Evolutionary conservation across 1,140 invertebrate genomes (phyloP).

Genomic region (Pseudachorutes palmiensis): DNA sequence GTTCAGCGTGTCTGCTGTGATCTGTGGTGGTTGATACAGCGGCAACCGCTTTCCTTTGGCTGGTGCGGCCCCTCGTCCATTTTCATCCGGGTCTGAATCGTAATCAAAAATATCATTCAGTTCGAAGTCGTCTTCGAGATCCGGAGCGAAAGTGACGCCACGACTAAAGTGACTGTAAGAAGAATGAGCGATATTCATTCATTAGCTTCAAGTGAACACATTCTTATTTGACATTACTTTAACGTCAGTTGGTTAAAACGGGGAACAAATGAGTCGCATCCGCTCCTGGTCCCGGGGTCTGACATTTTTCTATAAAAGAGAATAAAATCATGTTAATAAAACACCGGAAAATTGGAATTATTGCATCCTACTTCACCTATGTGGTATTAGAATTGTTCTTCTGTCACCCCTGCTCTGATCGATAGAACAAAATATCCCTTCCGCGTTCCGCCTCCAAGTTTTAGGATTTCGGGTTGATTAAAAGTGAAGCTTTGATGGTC

Average conservation of each 20-base stretch:
- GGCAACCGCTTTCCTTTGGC: not conserved
- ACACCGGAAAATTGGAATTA: no score
- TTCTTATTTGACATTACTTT: not conserved
- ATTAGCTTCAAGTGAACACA: no score
- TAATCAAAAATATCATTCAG: not conserved
- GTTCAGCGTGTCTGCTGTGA: not conserved
- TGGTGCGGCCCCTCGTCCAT: not conserved
- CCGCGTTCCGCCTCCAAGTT: no score
- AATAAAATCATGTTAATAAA: no score
- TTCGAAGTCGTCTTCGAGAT: not conserved
- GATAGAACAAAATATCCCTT: no score
- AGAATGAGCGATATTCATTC: not conserved
- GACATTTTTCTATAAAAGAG: not conserved
- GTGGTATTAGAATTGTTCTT: no score
- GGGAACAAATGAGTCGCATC: not conserved
- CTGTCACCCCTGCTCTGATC: no score
- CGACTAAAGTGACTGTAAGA: not conserved
- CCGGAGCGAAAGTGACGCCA: not conserved
- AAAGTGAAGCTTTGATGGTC: no score
- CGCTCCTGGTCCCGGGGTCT: not conserved
- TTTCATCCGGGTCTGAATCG: not conserved
- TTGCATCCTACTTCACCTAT: no score
- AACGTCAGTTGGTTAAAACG: not conserved
- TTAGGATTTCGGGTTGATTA: no score
- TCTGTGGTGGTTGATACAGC: not conserved